These are phyloP conservation scores for Hipposideros larvatus DNA, from an alignment of 2,797 vertebrate species.

Conservation along the genomic window DNA sequence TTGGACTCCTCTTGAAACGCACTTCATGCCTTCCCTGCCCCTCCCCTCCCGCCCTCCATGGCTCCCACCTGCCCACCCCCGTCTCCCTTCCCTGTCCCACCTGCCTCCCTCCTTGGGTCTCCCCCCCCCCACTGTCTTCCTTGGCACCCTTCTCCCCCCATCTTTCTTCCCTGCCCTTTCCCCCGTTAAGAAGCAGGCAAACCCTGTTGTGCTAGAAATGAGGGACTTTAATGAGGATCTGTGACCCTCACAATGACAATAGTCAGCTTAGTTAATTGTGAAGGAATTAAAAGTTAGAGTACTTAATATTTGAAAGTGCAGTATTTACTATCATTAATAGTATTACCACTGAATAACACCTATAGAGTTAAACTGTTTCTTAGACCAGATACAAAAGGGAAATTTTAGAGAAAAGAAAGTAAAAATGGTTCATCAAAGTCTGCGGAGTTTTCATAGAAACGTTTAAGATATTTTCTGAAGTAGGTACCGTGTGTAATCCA, in stretches of 20 bases:
- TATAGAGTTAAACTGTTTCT: background rate
- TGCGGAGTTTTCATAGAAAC: background rate
- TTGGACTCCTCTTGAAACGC: background rate
- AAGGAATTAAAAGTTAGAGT: background rate
- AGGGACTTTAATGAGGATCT: background rate
- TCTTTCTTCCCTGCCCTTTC: background rate
- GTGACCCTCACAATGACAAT: rapidly evolving
- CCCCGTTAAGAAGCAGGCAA: background rate
- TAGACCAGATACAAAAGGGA: background rate
- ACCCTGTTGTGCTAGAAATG: background rate
- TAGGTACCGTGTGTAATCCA: rapidly evolving
- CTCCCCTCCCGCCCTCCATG: background rate
- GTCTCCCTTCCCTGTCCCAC: no score
- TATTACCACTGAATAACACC: background rate
- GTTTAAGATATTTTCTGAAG: background rate
- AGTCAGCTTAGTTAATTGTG: rapidly evolving
- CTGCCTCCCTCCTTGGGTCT: no score
- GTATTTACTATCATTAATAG: background rate
- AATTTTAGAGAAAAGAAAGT: background rate
- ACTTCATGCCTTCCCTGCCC: rapidly evolving
- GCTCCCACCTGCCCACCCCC: no score
- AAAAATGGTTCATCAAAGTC: background rate
- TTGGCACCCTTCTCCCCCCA: background rate
- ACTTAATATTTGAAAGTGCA: background rate
- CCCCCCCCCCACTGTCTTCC: background rate